These are phyloP conservation scores for Drosophila macrospina DNA, from an alignment of 2,888 invertebrate genomes.

Conservation along the genomic window DNA sequence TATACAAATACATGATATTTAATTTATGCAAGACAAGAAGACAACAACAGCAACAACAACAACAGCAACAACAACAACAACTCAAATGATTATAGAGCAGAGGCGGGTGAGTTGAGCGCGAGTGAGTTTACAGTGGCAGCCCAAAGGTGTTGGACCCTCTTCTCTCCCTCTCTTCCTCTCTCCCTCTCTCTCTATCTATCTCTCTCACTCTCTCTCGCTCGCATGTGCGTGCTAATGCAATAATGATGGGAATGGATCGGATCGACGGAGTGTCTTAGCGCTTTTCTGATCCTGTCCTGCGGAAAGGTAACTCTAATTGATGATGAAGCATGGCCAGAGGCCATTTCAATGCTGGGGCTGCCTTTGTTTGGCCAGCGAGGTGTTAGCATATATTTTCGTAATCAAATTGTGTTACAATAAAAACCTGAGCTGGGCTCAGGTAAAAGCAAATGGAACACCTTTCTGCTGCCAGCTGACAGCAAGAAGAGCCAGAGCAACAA, in stretches of 20 bases:
- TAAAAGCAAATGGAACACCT: slow-evolving; percentile 38
- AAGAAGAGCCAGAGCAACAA: slow-evolving; percentile 28
- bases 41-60: too few species aligned
- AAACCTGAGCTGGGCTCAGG: slow-evolving; percentile 49
- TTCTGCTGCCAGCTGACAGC: slow-evolving; percentile 63
- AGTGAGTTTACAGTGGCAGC: slow-evolving; percentile 51
- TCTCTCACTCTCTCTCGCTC: background rate
- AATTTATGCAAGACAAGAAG: slow-evolving; percentile 68
- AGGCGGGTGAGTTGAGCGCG: background rate
- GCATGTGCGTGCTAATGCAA: slow-evolving; percentile 57
- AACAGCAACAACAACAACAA: too few species aligned
- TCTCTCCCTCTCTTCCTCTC: background rate
- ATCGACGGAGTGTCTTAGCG: slow-evolving; percentile 24
- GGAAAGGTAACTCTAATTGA: slow-evolving; percentile 81
- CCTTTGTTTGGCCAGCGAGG: slow-evolving; percentile 70
- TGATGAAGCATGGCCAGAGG: slow-evolving; percentile 62
- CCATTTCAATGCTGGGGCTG: background rate
- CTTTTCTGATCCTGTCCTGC: slow-evolving; percentile 68
- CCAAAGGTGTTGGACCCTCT: slow-evolving; percentile 63
- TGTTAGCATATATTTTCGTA: slow-evolving; percentile 79
- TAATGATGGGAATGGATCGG: slow-evolving; percentile 60
- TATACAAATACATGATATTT: slow-evolving; percentile 66
- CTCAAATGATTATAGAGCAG: slow-evolving; percentile 66
- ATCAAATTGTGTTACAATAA: slow-evolving; percentile 76
- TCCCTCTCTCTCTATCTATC: background rate